Evolutionary conservation across 2,113 vertebrate species (phyloP), one percentile per base, ranked within the genome.

Genomic region (Polypterus bichir): DNA sequence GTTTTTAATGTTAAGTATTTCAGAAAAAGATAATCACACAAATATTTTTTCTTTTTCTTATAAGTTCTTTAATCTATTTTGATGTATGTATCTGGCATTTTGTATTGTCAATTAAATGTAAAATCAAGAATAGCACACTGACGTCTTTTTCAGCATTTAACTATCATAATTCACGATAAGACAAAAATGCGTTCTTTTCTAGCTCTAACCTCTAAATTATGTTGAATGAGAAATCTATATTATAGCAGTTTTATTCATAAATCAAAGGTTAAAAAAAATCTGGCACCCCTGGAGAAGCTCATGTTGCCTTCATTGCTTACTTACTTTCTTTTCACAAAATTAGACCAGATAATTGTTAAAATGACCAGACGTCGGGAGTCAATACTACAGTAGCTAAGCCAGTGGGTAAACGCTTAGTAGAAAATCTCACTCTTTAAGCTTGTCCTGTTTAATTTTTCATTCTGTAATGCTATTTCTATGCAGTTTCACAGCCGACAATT

Each of bases 361-460:
- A 73, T 48, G 6, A 64, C 51, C 9, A 72, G 65, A 62, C 59
- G 61, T 62, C 73, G 64, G 48, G 62, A 63, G 53, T 60, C 70
- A 64, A 55, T n/a, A 27, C n/a, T 58, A 45, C n/a, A 45, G 44
- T 48, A 54, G 56, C 10, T 45, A 69, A 66, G 11, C 65, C 78
- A 53, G 51, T 52, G 46, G 46, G 46, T 49, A 70, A 67, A 68
- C 73, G 60, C 47, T 64, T 48, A 54, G 72, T 1, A 70, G 69
- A 76, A 74, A 79, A 44, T 65, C 67, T 73, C 44, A 68, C 61
- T 65, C 65, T 68, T 76, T 74, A 5, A 70, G 59, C 66, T 64
- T 79, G 74, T 80, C 74, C 73, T 79, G 68, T 69, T 74, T 66
- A 57, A 68, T 74, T 82, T 81, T 79, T 79, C 71, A 74, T 73